Evolutionary conservation across 2,113 vertebrate species (phyloP).

Genomic region (Mormoops blainvillei): DNA sequence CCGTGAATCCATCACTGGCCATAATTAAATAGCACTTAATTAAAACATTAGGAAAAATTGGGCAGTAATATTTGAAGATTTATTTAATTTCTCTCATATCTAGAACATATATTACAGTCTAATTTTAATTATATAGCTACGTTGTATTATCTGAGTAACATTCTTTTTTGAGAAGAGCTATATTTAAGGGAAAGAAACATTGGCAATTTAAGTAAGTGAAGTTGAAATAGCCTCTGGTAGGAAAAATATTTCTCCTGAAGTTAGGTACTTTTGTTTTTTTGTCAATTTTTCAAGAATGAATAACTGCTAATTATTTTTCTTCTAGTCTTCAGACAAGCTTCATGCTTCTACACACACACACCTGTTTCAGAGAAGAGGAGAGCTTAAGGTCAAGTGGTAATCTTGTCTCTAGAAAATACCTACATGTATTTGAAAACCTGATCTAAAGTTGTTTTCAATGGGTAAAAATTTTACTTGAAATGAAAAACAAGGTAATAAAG

Average conservation of each 20-base stretch:
- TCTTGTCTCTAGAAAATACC: constrained; percentile 43
- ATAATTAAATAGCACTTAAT: no score
- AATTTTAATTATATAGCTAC: not conserved
- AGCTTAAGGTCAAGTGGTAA: constrained; percentile 51
- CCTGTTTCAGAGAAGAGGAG: not conserved
- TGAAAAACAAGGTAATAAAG: not conserved
- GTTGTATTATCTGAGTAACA: not conserved
- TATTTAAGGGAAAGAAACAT: not conserved
- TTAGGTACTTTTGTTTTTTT: not conserved
- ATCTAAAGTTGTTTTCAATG: not conserved
- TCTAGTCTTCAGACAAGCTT: constrained; percentile 24
- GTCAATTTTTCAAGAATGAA: constrained; percentile 24
- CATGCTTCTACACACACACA: not conserved
- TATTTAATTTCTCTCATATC: not conserved
- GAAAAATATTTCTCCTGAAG: constrained; percentile 14
- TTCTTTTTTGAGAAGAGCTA: not conserved
- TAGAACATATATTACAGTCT: not conserved
- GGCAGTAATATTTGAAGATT: not conserved
- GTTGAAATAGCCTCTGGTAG: not conserved
- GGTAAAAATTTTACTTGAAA: not conserved
- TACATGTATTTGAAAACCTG: not conserved
- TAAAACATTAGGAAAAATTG: not conserved
- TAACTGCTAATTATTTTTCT: not conserved
- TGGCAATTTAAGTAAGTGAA: constrained; percentile 9
- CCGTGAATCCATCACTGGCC: no score